Conservation (phyloP, 1,140 invertebrate genomes). For the Apis laboriosa region DNA sequence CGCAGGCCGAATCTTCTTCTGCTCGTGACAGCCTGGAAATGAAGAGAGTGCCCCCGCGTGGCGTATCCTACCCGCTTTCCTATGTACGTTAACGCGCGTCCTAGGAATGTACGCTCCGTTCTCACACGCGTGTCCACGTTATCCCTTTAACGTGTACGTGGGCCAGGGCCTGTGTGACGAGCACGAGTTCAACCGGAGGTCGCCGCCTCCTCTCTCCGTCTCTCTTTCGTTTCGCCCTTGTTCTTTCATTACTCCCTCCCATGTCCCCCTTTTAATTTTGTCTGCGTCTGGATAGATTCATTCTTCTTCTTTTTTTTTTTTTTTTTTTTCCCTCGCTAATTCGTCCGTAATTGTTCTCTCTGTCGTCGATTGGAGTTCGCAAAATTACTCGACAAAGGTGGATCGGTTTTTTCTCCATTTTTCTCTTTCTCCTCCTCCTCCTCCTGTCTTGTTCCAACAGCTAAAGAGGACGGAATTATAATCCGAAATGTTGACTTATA, state of each 20-base stretch:
- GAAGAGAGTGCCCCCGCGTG: constrained; percentile 78
- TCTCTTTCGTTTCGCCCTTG: constrained; percentile 48
- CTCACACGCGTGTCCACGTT: constrained; percentile 60
- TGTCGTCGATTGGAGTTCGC: constrained; percentile 5
- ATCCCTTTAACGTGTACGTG: constrained; percentile 62
- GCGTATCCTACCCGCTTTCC: constrained; percentile 69
- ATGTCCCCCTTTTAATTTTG: constrained; percentile 33
- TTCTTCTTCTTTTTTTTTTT: constrained; percentile 21
- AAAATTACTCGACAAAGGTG: constrained; percentile 31
- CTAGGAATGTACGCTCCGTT: constrained; percentile 63
- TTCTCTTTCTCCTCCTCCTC: not conserved
- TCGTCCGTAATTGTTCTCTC: constrained; percentile 38
- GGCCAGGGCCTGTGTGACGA: constrained; percentile 51
- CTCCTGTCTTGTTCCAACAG: not conserved
- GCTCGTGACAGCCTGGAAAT: constrained; percentile 81
- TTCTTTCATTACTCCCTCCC: constrained; percentile 50
- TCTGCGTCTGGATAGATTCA: constrained; percentile 47
- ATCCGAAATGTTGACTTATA: not conserved
- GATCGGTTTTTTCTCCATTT: constrained; percentile 6
- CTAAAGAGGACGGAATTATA: not conserved
- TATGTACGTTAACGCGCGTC: constrained; percentile 65
- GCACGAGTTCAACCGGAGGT: constrained; percentile 52
- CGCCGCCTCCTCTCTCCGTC: constrained; percentile 25
- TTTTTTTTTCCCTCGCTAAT: constrained; percentile 3
- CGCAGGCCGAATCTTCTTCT: constrained; percentile 81